Evolutionary conservation across 1,140 invertebrate genomes (phyloP).

Genomic region (Chrysomallon squamiferum): DNA sequence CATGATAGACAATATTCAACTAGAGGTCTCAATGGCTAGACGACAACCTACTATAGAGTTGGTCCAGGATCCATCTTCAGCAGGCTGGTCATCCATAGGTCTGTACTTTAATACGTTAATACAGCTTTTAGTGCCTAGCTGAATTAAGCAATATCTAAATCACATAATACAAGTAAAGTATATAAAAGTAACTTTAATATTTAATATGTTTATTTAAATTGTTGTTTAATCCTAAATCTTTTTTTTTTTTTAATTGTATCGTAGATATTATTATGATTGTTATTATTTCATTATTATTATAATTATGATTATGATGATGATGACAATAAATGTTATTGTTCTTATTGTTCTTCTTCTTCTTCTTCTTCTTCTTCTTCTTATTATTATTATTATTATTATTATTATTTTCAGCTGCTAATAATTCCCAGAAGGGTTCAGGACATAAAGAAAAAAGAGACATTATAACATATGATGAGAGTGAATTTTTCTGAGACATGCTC

Average conservation of each 20-base stretch:
- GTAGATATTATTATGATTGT: too few species aligned
- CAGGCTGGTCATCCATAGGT: slow-evolving; percentile 82
- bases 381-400: too few species aligned
- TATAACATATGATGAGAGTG: slow-evolving; percentile 56
- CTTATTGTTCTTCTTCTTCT: too few species aligned
- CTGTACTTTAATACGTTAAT: slow-evolving; percentile 20
- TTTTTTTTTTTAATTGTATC: too few species aligned
- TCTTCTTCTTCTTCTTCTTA: too few species aligned
- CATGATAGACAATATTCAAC: slow-evolving; percentile 78
- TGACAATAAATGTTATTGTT: too few species aligned
- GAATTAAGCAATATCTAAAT: not conserved
- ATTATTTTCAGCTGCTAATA: slow-evolving; percentile 72
- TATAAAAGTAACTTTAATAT: not conserved
- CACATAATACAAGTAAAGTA: too few species aligned
- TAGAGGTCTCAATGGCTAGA: slow-evolving; percentile 82
- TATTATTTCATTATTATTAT: too few species aligned
- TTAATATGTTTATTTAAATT: too few species aligned
- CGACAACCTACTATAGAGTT: slow-evolving; percentile 83
- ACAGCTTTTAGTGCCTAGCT: not conserved
- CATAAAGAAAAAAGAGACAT: slow-evolving; percentile 57
- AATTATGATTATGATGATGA: too few species aligned
- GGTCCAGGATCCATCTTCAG: slow-evolving; percentile 78
- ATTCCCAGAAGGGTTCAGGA: slow-evolving; percentile 76
- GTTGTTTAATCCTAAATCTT: too few species aligned
- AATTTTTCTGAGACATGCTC: slow-evolving; percentile 36